Evolutionary conservation across 1,140 invertebrate genomes (phyloP), one percentile per base, ranked within the genome.

Genomic region (Lordiphosa stackelbergi): DNA sequence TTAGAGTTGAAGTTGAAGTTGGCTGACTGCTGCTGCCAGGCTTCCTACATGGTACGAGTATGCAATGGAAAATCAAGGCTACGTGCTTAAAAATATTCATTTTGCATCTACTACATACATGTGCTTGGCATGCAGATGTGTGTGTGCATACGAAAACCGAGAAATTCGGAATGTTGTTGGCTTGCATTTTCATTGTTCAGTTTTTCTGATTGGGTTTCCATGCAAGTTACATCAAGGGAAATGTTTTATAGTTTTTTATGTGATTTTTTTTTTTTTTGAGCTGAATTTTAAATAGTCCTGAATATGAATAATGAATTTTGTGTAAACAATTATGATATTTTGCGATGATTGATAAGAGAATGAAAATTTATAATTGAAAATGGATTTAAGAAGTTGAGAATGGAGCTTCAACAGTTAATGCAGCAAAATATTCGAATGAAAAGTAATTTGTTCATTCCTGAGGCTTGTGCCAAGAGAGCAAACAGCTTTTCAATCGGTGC

Each of bases 211-310:
- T 69, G 65, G 54, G 45, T 49, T 63, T 70, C 35, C 74, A 61
- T 63, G 43, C 57, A 79, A 78, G 59, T 73, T 73, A 51, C 74
- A 78, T 79, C 61, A 46, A 56, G 61, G 38, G 70, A 78, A 79
- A 74, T 70, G 70, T 63, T 63, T 68, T 51, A 31, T 36, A 47
- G 28, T 38, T 35, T 40, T 13, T 9, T 8, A 36, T 41, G 19
- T 48, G n/a, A n/a, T n/a, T n/a, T n/a, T 11, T 16, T 59, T 37
- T 45, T 38, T 6, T 24, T 5, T 40, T 22, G 12, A 28, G 40
- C 37, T 42, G 43, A 31, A 31, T 31, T 8, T 31, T 31, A 31
- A 31, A 31, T 31, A 8, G 6, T 31, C 6, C 2, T 31, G 7
- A 31, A 31, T 31, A 8, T 31, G 24, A 28, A 28, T 28, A 8